Evolutionary conservation across 2,113 vertebrate species (phyloP), one percentile per base, ranked within the genome.

Genomic region (Rhea americana): DNA sequence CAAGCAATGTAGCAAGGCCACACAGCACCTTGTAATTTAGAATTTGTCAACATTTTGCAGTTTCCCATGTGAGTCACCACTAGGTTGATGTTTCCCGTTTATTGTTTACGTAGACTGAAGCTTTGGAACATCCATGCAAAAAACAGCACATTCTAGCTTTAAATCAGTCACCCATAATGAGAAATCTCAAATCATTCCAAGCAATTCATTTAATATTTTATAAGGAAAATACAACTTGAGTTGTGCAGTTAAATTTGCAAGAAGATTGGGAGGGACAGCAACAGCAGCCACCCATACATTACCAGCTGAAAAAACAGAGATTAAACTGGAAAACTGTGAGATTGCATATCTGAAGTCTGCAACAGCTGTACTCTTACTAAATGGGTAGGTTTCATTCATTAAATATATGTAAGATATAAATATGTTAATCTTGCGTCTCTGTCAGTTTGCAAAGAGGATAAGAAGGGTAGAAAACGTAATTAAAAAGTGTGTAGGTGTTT

Each of bases 151-250:
- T 91, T 94, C 7, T 14, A 89, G 90, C 72, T 95, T 96, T 94
- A 96, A 96, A 95, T 97, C 94, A 96, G 93, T 96, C 91, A 91
- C 63, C 90, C 45, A 47, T 92, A 71, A 93, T 51, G 63, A 97
- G 90, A 96, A 96, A 91, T 80, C 83, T 93, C 79, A 82, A 93
- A 89, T 94, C 43, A 96, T 94, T 93, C 89, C 87, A 94, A 97
- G 86, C 68, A 85, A 67, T 89, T 83, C 20, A 92, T 90, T 97
- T 95, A 97, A 96, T 97, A 96, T 97, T 96, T 97, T 95, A 94
- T 95, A 94, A 95, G 90, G 85, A 93, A 97, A 97, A 97, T 95
- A 78, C 78, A 95, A 91, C 91, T 91, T 89, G 81, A 91, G 58
- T 89, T 93, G 88, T 93, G 62, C 91, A 89, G 88, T 87, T 95